These are phyloP conservation scores for Xestia rhomboidea DNA, from an alignment of 2,888 invertebrate species.

Conservation along the genomic window DNA sequence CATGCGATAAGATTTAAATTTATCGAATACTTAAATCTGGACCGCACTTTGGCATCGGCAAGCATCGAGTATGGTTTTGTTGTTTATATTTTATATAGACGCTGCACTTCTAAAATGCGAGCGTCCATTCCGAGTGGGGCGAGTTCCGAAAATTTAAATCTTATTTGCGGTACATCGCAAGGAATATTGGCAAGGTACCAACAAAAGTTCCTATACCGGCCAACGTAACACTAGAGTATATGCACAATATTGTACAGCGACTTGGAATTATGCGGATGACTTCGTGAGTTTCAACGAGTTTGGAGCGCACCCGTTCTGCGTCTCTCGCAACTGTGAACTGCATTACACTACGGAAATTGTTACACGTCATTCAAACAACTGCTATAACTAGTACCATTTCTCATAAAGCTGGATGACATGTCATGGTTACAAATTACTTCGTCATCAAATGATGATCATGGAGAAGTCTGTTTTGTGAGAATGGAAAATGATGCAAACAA, in stretches of 20 bases:
- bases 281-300: constrained; percentile 77
- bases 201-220: constrained; percentile 76
- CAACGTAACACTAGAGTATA: constrained; percentile 73
- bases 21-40: constrained; percentile 78
- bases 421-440: constrained; percentile 69
- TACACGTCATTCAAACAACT: constrained; percentile 75
- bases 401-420: constrained; percentile 80
- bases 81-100: constrained; percentile 67
- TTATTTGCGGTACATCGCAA: constrained; percentile 83
- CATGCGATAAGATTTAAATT: constrained; percentile 90
- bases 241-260: constrained; percentile 76
- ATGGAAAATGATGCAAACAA: constrained; percentile 77
- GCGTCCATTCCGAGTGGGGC: constrained; percentile 70
- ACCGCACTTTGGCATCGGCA: constrained; percentile 67
- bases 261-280: constrained; percentile 78
- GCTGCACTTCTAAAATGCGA: constrained; percentile 70
- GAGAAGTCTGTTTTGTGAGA: constrained; percentile 77
- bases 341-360: constrained; percentile 76
- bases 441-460: constrained; percentile 76
- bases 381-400: constrained; percentile 72
- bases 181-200: constrained; percentile 83
- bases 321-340: constrained; percentile 72
- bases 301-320: constrained; percentile 70
- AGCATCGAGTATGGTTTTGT: constrained; percentile 60
- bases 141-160: constrained; percentile 87